Evolutionary conservation across 2,797 vertebrate species (phyloP).

Genomic region (Lemur catta): DNA sequence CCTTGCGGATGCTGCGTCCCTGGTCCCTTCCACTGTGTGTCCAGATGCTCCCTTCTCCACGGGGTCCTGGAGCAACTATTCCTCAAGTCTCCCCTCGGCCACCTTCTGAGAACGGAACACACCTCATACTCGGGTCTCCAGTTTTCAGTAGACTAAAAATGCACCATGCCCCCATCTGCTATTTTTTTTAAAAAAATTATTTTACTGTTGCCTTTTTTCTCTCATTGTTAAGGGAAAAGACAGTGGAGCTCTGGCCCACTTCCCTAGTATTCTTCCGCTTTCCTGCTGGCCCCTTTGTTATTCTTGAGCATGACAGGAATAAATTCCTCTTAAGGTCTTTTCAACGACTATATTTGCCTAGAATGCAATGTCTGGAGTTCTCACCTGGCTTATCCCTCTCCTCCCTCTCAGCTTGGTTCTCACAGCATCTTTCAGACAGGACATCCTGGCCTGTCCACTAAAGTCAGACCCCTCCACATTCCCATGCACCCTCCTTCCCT

Average conservation of each 20-base stretch:
- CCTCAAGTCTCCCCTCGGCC: background rate
- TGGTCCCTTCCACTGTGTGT: background rate
- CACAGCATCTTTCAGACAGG: background rate
- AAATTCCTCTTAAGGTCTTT: background rate
- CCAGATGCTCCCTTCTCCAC: background rate
- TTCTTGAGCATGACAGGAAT: background rate
- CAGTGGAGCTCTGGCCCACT: background rate
- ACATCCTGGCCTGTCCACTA: background rate
- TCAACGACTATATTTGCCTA: background rate
- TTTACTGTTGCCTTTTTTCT: background rate
- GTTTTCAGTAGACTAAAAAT: background rate
- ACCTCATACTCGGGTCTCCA: background rate
- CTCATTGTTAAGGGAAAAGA: background rate
- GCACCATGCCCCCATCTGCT: background rate
- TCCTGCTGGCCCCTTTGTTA: background rate
- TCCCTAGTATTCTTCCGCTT: background rate
- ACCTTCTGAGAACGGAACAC: background rate
- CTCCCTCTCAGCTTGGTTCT: background rate
- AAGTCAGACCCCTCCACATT: background rate
- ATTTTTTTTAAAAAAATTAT: background rate
- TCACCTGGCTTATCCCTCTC: background rate
- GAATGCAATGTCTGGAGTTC: background rate
- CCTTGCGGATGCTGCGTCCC: background rate
- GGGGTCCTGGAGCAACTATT: background rate
- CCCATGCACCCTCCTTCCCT: accelerated